These are phyloP conservation scores for Orthosia cruda DNA, from an alignment of 2,888 invertebrate genomes.

Conservation along the genomic window DNA sequence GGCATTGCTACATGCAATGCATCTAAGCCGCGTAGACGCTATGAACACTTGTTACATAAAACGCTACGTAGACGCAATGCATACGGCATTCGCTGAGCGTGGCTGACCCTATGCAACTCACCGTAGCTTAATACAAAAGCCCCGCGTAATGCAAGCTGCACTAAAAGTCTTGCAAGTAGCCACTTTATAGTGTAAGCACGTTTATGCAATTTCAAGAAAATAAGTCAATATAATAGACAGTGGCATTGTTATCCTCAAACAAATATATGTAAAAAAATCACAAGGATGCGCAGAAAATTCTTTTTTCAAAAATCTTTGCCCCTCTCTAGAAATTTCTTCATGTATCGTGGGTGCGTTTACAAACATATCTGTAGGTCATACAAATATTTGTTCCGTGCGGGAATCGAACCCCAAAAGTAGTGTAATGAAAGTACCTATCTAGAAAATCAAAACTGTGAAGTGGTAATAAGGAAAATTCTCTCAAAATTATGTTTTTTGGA, in stretches of 20 bases:
- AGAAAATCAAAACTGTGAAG: too few relatives aligned
- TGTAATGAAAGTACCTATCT: too few relatives aligned
- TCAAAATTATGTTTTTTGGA: too few relatives aligned
- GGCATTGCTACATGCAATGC: too few relatives aligned
- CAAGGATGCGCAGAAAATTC: neutral
- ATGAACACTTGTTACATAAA: neutral
- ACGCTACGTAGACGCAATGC: neutral
- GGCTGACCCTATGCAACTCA: too few relatives aligned
- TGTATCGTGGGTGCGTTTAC: too few relatives aligned
- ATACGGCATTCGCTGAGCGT: neutral
- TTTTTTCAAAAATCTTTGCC: too few relatives aligned
- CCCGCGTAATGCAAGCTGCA: neutral
- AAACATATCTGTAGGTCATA: too few relatives aligned
- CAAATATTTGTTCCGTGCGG: too few relatives aligned
- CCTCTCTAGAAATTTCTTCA: too few relatives aligned
- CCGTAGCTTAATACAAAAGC: neutral
- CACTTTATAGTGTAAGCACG: conserved; percentile 9
- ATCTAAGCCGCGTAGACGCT: neutral
- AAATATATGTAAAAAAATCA: neutral
- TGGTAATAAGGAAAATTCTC: too few relatives aligned
- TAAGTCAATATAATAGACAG: neutral
- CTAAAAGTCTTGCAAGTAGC: neutral
- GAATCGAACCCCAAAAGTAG: too few relatives aligned
- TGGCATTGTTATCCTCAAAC: neutral
- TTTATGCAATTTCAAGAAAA: neutral